Evolutionary conservation across 2,888 invertebrate species (phyloP).

Genomic region (Tolmerus cingulatus): DNA sequence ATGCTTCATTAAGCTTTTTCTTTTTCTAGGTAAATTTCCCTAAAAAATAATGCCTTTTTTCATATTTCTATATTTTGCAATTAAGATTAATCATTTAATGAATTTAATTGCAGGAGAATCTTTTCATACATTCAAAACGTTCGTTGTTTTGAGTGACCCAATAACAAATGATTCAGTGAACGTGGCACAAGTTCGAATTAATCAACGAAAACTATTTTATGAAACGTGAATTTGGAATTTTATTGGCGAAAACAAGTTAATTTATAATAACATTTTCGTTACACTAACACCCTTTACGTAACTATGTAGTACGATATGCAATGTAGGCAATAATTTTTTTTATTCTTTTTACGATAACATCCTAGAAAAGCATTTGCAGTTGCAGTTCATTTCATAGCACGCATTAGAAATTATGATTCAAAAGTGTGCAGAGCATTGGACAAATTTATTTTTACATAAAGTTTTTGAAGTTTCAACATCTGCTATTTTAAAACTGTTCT

Average conservation of each 20-base stretch:
- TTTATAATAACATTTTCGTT: not conserved
- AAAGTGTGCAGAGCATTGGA: not conserved
- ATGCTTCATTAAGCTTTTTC: not conserved
- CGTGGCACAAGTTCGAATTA: not conserved
- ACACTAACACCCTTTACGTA: not conserved
- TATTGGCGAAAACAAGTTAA: not conserved
- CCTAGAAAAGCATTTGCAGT: not conserved
- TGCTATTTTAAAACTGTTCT: too few relatives aligned
- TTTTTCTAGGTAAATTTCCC: not conserved
- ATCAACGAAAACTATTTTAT: not conserved
- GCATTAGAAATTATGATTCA: not conserved
- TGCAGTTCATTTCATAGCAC: not conserved
- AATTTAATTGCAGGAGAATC: not conserved
- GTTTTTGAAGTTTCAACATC: too few relatives aligned
- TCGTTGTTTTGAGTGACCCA: not conserved
- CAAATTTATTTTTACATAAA: not conserved
- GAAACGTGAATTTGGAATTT: conserved; percentile 24
- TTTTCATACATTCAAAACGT: not conserved
- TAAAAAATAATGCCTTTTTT: not conserved
- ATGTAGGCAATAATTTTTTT: not conserved
- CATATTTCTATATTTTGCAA: too few relatives aligned
- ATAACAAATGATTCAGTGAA: not conserved
- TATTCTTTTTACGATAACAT: not conserved
- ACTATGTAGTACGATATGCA: not conserved
- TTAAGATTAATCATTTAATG: not conserved